Base-by-base conservation (phyloP, 2,797 vertebrate species). In the Eremophila alpestris region DNA sequence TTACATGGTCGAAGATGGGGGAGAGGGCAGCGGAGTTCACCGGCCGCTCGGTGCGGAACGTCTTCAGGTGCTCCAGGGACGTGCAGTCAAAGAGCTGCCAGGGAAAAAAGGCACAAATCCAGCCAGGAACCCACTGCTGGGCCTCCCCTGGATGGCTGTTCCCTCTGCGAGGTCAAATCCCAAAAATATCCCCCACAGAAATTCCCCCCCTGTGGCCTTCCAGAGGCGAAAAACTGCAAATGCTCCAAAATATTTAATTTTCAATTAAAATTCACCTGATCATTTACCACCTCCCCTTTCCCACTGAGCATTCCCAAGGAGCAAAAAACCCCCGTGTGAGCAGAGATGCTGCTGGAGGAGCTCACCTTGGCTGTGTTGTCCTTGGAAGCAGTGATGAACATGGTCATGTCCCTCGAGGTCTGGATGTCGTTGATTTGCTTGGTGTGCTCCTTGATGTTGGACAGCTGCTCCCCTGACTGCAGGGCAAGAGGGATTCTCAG, bases 371-470 rank as follows among this genome's bases (percentile, higher is more conserved):
- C 99, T 0, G 98, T 98, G 97, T 99, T 99, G 95, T 99, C 99
- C 96, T 99, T 99, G 88, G 99, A 99, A 43, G 99, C 99, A 0
- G 97, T 99, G 98, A 99, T 98, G 95, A 99, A 98, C 98, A 99
- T 99, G 13, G 99, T 99, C 97, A 99, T 99, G 92, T 99, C 99
- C 87, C 99, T 97, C 11, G 99, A 99, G 5, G 98, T 93, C 98
- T 99, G 99, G 88, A 99, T 99, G 97, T 99, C 99, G 1, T 99
- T 99, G 97, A 99, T 99, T 78, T 99, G 99, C 96, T 99, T 99
- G 56, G 98, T 98, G 98, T 99, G 99, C 75, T 99, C 99, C 96
- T 99, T 99, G 45, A 97, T 97, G 15, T 96, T 99, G 55, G 98
- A 98, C 83, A 99, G 95, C 71, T 99, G 91, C 79, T 99, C 99